Percentiles rank a stretch among this genome's conserved stretches.
These are phyloP conservation scores for Tinea trinotella DNA, from an alignment of 2,888 invertebrate species.

Conservation along the genomic window DNA sequence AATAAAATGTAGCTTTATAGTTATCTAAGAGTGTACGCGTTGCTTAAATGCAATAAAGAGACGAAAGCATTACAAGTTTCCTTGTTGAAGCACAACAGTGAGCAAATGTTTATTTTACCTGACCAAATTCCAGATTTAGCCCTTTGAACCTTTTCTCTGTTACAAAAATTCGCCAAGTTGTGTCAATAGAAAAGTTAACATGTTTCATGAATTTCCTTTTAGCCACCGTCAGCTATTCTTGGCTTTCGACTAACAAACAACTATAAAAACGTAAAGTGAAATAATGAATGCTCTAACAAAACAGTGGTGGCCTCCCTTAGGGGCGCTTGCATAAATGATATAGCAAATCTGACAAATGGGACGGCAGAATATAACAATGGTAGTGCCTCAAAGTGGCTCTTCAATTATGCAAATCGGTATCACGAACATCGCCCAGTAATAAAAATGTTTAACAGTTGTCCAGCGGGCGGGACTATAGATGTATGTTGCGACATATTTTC, in stretches of 20 bases:
- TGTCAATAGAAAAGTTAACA: constrained; percentile 49
- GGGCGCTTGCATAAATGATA: constrained; percentile 70
- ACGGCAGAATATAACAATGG: constrained; percentile 70
- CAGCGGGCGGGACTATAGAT: constrained; percentile 36
- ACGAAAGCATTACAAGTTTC: background rate
- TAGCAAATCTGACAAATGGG: constrained; percentile 70
- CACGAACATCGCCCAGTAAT: constrained; percentile 63
- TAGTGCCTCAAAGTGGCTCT: constrained; percentile 68
- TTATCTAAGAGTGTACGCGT: no score
- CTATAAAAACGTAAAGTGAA: constrained; percentile 48
- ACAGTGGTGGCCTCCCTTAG: constrained; percentile 55
- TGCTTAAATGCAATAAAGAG: background rate
- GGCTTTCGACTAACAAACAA: constrained; percentile 48
- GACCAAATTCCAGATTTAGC: constrained; percentile 56
- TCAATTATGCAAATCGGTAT: constrained; percentile 73
- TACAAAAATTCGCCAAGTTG: constrained; percentile 51
- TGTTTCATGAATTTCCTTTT: constrained; percentile 42
- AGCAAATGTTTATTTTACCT: constrained; percentile 49
- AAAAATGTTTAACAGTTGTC: constrained; percentile 71
- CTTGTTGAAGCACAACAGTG: constrained; percentile 3
- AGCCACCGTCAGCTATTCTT: constrained; percentile 39
- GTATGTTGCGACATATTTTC: constrained; percentile 42
- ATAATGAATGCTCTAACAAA: constrained; percentile 68
- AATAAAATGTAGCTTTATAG: no score
- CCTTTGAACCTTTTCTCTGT: constrained; percentile 45